Percentiles rank a stretch among this genome's conserved stretches.
These are phyloP conservation scores for Sphinx pinastri DNA, from an alignment of 2,888 invertebrate species.

Conservation along the genomic window DNA sequence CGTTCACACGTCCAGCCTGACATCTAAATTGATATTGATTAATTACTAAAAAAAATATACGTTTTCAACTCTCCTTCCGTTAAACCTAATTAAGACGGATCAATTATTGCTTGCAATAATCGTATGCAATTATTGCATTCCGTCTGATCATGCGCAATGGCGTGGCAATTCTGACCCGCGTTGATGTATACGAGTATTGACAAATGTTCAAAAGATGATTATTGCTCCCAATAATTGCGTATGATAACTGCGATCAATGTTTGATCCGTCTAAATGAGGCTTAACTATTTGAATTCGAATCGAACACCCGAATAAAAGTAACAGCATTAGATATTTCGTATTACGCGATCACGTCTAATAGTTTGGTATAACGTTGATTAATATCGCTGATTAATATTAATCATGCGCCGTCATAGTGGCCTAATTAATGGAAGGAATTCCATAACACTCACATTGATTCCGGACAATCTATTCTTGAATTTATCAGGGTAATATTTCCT, in stretches of 20 bases:
- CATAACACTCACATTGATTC: constrained; percentile 44
- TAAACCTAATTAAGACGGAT: too few relatives aligned
- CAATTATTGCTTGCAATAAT: too few relatives aligned
- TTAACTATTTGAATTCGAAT: background rate
- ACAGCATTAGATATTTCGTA: constrained; percentile 33
- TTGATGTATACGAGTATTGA: too few relatives aligned
- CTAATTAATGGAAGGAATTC: constrained; percentile 49
- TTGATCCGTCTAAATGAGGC: too few relatives aligned
- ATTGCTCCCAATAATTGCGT: too few relatives aligned
- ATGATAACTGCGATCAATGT: too few relatives aligned
- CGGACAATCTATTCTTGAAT: constrained; percentile 37
- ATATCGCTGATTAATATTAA: constrained; percentile 53
- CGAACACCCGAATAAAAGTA: constrained; percentile 13
- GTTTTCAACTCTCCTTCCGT: background rate
- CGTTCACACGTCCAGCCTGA: constrained; percentile 5
- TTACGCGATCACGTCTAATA: constrained; percentile 36
- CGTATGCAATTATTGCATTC: too few relatives aligned
- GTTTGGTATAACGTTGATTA: constrained; percentile 47
- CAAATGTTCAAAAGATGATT: too few relatives aligned
- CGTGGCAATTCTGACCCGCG: too few relatives aligned
- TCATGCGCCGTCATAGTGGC: constrained; percentile 45
- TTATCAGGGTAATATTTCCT: constrained; percentile 29
- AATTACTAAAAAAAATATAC: constrained; percentile 28
- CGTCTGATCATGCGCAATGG: too few relatives aligned
- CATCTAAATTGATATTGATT: constrained; percentile 24